Percentiles rank a stretch among this genome's conserved stretches.
These are phyloP conservation scores for Xenopus laevis DNA, from an alignment of 2,113 vertebrate genomes.

Conservation along the genomic window DNA sequence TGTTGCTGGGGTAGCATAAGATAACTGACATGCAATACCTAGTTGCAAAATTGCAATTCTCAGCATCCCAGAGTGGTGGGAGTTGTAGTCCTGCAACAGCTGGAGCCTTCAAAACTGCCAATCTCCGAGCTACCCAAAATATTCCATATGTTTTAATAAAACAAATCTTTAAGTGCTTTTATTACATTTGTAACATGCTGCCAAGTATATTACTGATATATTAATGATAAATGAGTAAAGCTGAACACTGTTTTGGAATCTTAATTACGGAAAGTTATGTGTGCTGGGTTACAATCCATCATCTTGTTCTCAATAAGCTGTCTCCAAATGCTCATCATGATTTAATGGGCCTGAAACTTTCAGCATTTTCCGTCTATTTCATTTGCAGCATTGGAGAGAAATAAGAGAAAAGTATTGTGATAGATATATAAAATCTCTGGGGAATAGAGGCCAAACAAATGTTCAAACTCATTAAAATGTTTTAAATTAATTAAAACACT, in stretches of 20 bases:
- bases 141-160: neutral
- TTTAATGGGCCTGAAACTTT: conserved; percentile 50
- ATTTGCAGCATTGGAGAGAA: conserved; percentile 50
- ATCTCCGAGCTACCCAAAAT: neutral
- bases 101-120: neutral
- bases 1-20: no score
- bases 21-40: neutral
- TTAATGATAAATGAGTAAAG: neutral
- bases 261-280: conserved; percentile 52
- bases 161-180: neutral
- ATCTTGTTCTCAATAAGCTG: conserved; percentile 46
- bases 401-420: conserved; percentile 53
- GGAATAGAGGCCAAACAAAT: conserved; percentile 36
- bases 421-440: conserved; percentile 39
- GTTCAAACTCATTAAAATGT: neutral
- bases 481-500: neutral
- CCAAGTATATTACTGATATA: neutral
- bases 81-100: neutral
- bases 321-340: conserved; percentile 48
- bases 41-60: no score
- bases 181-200: conserved; percentile 3
- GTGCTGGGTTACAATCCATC: conserved; percentile 45
- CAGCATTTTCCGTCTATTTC: conserved; percentile 47
- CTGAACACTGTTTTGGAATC: conserved; percentile 41
- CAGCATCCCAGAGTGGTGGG: neutral